Conservation (phyloP, 2,113 vertebrate species). For the Ursus arctos region DNA sequence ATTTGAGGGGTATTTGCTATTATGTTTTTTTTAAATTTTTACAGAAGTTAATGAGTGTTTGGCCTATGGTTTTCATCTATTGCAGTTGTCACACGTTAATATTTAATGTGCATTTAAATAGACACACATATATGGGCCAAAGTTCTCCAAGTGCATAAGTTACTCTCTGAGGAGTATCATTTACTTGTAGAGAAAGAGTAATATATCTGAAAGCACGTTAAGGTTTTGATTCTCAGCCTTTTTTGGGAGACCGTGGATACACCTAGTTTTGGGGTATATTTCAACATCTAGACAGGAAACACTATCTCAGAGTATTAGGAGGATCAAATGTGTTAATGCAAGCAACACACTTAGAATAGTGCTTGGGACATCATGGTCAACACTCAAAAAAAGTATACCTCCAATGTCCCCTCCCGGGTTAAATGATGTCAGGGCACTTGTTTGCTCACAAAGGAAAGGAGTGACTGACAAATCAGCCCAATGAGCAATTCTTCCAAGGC, state of each 20-base stretch:
- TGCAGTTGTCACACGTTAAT: background rate
- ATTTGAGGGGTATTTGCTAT: background rate
- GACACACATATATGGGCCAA: background rate
- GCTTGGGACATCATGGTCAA: background rate
- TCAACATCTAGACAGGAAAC: background rate
- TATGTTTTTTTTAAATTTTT: background rate
- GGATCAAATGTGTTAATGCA: background rate
- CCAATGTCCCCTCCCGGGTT: background rate
- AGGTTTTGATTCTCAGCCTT: background rate
- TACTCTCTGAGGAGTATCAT: background rate
- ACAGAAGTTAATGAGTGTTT: slow-evolving; percentile 19
- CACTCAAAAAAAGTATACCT: background rate
- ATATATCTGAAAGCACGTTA: background rate
- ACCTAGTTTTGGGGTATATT: background rate
- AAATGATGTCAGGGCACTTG: background rate
- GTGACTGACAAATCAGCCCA: background rate
- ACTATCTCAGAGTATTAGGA: background rate
- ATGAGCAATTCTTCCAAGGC: background rate
- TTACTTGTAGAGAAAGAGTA: background rate
- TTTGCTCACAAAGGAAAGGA: slow-evolving; percentile 18
- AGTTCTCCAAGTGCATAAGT: background rate
- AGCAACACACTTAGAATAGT: background rate
- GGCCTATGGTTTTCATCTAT: background rate
- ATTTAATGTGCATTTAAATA: background rate
- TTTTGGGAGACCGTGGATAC: background rate